These are phyloP conservation scores for Diachrysia chrysitis DNA, from an alignment of 2,888 invertebrate species.

Conservation along the genomic window DNA sequence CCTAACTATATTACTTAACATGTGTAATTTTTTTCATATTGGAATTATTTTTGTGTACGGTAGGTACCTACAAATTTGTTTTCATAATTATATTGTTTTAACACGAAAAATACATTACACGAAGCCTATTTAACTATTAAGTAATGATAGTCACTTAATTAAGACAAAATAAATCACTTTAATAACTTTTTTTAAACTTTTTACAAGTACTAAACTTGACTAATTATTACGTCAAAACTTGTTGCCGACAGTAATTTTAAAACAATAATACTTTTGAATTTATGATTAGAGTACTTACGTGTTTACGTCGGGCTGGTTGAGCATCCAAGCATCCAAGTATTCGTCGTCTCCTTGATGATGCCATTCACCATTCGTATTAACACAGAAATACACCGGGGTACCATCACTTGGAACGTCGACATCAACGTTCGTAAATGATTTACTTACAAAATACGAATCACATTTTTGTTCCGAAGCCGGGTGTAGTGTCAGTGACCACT, in stretches of 20 bases:
- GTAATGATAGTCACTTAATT: neutral
- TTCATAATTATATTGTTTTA: neutral
- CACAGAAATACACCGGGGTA: constrained; percentile 79
- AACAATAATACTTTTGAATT: constrained; percentile 39
- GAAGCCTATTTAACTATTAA: neutral
- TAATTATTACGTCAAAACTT: no score
- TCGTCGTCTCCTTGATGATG: constrained; percentile 78
- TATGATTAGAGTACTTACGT: constrained; percentile 67
- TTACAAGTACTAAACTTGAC: constrained; percentile 1
- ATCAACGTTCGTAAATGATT: constrained; percentile 61
- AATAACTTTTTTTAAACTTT: neutral
- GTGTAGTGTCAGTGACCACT: constrained; percentile 79
- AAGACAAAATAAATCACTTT: constrained; percentile 1
- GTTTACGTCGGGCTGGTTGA: constrained; percentile 71
- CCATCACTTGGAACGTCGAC: constrained; percentile 67
- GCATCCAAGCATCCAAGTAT: constrained; percentile 83
- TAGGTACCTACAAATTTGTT: neutral
- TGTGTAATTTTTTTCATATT: no score
- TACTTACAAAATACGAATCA: constrained; percentile 63
- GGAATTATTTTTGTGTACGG: no score
- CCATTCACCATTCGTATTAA: constrained; percentile 75
- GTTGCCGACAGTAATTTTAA: constrained; percentile 10
- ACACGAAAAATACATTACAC: neutral
- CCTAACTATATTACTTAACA: neutral
- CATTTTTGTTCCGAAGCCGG: constrained; percentile 68